Evolutionary conservation across 2,113 vertebrate species (phyloP).

Genomic region (Scomber scombrus): DNA sequence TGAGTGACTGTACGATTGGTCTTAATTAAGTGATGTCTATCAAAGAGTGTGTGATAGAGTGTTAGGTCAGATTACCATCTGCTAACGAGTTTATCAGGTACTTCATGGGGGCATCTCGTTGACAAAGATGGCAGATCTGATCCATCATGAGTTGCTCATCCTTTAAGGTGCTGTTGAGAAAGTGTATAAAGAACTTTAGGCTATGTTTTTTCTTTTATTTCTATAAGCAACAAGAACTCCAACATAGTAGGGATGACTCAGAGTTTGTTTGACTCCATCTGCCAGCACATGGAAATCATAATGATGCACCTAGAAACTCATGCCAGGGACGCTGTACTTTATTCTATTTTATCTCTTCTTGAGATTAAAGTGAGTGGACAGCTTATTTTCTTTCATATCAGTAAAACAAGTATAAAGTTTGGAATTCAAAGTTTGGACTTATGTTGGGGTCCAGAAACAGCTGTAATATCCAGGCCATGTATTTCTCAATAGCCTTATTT

Average conservation of each 20-base stretch:
- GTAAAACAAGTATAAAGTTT: too few relatives aligned
- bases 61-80: constrained; percentile 60
- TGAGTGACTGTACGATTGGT: constrained; percentile 23
- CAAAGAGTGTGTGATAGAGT: constrained; percentile 31
- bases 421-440: too few relatives aligned
- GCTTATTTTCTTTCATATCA: too few relatives aligned
- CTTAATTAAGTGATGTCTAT: constrained; percentile 62
- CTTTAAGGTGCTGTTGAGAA: neutral
- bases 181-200: neutral
- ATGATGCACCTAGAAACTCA: too few relatives aligned
- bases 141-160: neutral
- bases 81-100: constrained; percentile 50
- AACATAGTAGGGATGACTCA: too few relatives aligned
- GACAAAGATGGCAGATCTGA: constrained; percentile 20
- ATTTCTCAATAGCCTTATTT: neutral
- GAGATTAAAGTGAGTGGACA: too few relatives aligned
- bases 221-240: neutral
- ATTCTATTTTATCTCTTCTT: too few relatives aligned
- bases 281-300: too few relatives aligned
- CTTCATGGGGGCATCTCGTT: neutral
- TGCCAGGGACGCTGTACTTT: too few relatives aligned
- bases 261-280: too few relatives aligned
- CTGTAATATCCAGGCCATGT: neutral
- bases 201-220: neutral
- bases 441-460: neutral